phyloP scores from a whole-genome alignment of 2,888 invertebrate genomes.

The Drosophila borborema region DNA sequence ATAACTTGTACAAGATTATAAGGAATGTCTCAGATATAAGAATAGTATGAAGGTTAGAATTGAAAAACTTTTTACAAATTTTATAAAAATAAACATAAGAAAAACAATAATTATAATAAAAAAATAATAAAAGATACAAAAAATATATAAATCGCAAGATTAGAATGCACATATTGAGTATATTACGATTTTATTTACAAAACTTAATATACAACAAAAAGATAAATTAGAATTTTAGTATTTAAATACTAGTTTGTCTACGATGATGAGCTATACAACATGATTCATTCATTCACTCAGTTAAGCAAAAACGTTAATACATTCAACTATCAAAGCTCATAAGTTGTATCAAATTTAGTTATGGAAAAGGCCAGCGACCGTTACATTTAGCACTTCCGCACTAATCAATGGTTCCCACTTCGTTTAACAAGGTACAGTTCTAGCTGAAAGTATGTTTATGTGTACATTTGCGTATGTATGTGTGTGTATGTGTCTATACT shows the following conservation, averaged over 20 bases:
- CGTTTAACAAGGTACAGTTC: conserved; percentile 50
- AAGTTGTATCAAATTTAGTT: background rate
- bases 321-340: background rate
- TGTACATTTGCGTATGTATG: background rate
- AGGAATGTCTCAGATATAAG: background rate
- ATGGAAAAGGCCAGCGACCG: conserved; percentile 26
- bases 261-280: background rate
- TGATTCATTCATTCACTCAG: conserved; percentile 1
- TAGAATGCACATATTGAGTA: background rate
- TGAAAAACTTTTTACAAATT: too few relatives aligned
- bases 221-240: background rate
- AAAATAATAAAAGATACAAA: too few relatives aligned
- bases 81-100: too few relatives aligned
- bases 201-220: background rate
- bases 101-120: background rate
- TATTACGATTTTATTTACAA: too few relatives aligned
- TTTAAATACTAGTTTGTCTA: background rate
- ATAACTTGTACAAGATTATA: conserved; percentile 5
- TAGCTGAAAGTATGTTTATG: conserved; percentile 25
- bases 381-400: conserved; percentile 50
- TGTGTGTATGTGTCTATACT: conserved; percentile 6
- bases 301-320: background rate
- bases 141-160: too few relatives aligned
- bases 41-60: background rate
- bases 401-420: conserved; percentile 25